A percentile compares a stretch with the other conserved stretches of the same genome.
Evolutionary conservation across 2,888 invertebrate species (phyloP).

Genomic region (Cryptops parisi): DNA sequence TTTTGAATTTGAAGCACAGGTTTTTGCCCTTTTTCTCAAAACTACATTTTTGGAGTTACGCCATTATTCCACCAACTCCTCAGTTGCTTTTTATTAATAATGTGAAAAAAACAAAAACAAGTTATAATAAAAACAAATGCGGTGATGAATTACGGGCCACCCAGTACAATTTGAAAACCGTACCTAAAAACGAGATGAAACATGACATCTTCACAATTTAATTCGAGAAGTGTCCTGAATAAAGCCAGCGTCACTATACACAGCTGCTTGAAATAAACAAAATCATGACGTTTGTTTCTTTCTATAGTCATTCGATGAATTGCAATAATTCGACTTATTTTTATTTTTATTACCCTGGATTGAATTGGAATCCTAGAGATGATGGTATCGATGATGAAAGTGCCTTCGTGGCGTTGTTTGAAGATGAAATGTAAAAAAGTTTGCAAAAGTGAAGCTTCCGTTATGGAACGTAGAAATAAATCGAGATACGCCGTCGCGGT

Average conservation of each 20-base stretch:
- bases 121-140: neutral
- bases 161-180: no score
- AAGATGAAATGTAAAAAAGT: constrained; percentile 69
- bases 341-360: constrained; percentile 59
- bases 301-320: no score
- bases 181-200: constrained; percentile 61
- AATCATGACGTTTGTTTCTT: no score
- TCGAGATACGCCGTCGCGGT: constrained; percentile 89
- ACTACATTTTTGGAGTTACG: no score
- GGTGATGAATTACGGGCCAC: no score
- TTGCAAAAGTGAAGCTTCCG: constrained; percentile 65
- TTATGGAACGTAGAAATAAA: constrained; percentile 70
- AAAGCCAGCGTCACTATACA: constrained; percentile 78
- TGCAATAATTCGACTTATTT: no score
- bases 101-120: constrained; percentile 12
- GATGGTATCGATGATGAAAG: constrained; percentile 63
- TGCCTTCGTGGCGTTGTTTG: constrained; percentile 64
- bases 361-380: constrained; percentile 60
- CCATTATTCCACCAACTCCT: no score
- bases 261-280: no score
- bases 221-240: constrained; percentile 74
- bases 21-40: no score
- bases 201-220: constrained; percentile 95
- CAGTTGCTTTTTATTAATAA: no score
- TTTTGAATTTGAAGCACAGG: no score